These are phyloP conservation scores for Tetragonula clypearis DNA, from an alignment of 1,140 invertebrate species.

Conservation along the genomic window DNA sequence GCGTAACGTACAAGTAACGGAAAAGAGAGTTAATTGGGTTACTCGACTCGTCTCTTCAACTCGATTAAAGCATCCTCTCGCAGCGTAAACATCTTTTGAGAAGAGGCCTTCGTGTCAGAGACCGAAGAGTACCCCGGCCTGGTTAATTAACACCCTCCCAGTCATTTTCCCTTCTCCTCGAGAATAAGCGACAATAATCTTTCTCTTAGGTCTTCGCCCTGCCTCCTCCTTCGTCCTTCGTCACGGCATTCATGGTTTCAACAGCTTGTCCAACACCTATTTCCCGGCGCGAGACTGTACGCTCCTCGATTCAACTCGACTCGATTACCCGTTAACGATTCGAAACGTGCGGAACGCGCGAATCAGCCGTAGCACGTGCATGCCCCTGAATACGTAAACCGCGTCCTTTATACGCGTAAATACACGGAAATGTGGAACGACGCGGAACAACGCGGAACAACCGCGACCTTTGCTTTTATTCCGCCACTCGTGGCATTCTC, in stretches of 20 bases:
- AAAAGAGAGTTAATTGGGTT: constrained; percentile 73
- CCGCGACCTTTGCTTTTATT: constrained; percentile 36
- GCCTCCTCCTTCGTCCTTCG: not conserved
- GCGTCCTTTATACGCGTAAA: not conserved
- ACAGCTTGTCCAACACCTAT: not conserved
- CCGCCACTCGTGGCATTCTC: constrained; percentile 12
- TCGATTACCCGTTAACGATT: constrained; percentile 24
- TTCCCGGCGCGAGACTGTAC: not conserved
- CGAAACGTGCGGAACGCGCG: not conserved
- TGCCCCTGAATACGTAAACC: too few species aligned
- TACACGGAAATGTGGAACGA: not conserved
- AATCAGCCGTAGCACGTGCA: not conserved
- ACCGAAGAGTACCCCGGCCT: constrained; percentile 66
- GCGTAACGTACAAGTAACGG: constrained; percentile 59
- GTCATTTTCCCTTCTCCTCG: constrained; percentile 67
- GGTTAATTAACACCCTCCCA: constrained; percentile 70
- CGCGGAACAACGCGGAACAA: not conserved
- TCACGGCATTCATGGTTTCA: not conserved
- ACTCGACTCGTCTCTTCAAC: constrained; percentile 74
- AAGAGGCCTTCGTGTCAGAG: constrained; percentile 65
- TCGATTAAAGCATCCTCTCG: constrained; percentile 72
- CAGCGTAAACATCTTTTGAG: constrained; percentile 75
- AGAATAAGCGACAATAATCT: constrained; percentile 65
- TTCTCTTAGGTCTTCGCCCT: constrained; percentile 12
- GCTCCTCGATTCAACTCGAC: not conserved